Conservation (phyloP, 2,797 vertebrate species). For the Cebuella pygmaea region DNA sequence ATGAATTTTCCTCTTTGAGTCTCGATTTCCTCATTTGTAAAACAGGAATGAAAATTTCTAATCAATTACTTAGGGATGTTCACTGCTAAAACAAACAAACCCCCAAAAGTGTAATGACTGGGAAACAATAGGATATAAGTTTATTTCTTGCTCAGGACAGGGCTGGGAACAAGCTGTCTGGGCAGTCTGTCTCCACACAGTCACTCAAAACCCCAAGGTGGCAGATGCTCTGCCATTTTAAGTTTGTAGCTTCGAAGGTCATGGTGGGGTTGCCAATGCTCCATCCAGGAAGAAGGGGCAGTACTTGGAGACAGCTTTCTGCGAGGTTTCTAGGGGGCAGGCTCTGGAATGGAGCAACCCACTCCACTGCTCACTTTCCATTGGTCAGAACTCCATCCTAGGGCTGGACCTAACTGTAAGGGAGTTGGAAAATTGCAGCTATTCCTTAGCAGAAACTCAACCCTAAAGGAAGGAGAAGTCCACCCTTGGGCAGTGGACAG, state of each 20-base stretch:
- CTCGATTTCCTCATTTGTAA: background rate
- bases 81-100: background rate
- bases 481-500: accelerated
- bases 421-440: background rate
- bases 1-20: background rate
- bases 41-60: background rate
- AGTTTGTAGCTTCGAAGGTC: background rate
- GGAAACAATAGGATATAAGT: background rate
- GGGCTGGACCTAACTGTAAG: background rate
- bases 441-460: background rate
- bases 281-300: background rate
- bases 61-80: background rate
- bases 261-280: background rate
- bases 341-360: background rate
- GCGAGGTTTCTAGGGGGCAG: background rate
- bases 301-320: background rate
- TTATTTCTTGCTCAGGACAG: background rate
- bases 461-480: background rate
- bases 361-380: background rate
- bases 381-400: background rate
- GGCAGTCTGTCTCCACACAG: background rate
- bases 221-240: background rate
- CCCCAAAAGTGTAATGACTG: background rate
- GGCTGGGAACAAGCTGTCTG: too few relatives aligned
- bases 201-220: background rate